A percentile compares a stretch with the other conserved stretches of the same genome.
Conservation (phyloP, 2,797 vertebrate genomes). For the Glossophaga mutica region DNA sequence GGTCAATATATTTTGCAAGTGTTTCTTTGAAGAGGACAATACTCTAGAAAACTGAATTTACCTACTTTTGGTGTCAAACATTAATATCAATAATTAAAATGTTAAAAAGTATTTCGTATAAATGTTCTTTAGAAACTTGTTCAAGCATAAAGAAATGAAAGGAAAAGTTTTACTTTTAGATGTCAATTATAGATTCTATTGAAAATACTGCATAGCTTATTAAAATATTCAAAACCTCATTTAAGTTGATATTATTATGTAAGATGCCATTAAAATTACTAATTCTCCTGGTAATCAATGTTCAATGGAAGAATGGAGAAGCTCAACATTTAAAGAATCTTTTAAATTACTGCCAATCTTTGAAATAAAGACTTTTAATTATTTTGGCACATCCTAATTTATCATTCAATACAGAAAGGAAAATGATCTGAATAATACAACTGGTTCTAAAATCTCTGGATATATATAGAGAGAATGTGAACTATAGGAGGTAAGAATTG, state of each 20-base stretch:
- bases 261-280: slow-evolving; percentile 51
- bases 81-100: slow-evolving; percentile 68
- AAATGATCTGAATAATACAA: neutral
- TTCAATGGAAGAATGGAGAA: slow-evolving; percentile 45
- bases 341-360: slow-evolving; percentile 36
- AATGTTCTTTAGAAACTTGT: slow-evolving; percentile 25
- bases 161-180: slow-evolving; percentile 63
- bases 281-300: slow-evolving; percentile 43
- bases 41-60: slow-evolving; percentile 12
- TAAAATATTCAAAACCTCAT: slow-evolving; percentile 73
- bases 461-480: neutral
- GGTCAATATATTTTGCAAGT: neutral
- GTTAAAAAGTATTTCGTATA: slow-evolving; percentile 33
- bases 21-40: neutral
- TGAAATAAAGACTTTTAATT: slow-evolving; percentile 52
- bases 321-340: slow-evolving; percentile 34
- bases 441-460: neutral
- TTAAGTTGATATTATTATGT: slow-evolving; percentile 65
- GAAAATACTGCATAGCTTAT: slow-evolving; percentile 54
- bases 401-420: slow-evolving; percentile 19
- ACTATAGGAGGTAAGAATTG: neutral
- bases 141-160: slow-evolving; percentile 49
- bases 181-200: slow-evolving; percentile 73
- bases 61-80: slow-evolving; percentile 9
- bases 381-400: slow-evolving; percentile 33